A percentile compares a stretch with the other conserved stretches of the same genome.
Conservation (phyloP, 1,140 invertebrate species). For the Colletes gigas region DNA sequence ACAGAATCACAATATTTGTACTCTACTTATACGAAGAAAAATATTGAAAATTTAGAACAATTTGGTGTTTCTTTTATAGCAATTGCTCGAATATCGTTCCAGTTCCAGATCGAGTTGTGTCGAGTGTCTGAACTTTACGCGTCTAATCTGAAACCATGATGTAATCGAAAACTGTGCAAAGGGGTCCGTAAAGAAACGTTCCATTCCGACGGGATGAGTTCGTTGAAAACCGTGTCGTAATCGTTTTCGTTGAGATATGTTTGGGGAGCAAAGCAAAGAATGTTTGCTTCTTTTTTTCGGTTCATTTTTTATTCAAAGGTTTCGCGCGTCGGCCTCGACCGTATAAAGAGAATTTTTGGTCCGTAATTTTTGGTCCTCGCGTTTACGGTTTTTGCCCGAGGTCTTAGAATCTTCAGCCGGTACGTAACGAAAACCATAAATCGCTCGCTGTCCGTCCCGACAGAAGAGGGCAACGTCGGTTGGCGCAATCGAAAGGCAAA, state of each 20-base stretch:
- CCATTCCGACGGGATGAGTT: neutral
- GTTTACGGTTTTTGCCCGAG: conserved; percentile 2
- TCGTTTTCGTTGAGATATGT: neutral
- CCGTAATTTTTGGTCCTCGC: neutral
- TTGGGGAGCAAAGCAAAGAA: neutral
- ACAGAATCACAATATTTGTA: no score
- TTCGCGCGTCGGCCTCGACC: neutral
- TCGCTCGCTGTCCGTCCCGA: conserved; percentile 4
- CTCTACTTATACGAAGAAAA: no score
- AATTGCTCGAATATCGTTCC: no score
- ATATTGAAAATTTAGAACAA: no score
- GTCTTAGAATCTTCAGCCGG: neutral
- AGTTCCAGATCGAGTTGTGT: no score
- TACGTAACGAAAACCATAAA: conserved; percentile 12
- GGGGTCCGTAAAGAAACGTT: conserved; percentile 16
- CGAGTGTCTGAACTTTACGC: no score
- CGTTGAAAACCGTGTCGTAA: conserved; percentile 20
- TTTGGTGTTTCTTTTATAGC: no score
- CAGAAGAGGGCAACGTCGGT: neutral
- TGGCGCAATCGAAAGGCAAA: conserved; percentile 38
- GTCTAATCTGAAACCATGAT: neutral
- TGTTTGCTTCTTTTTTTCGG: neutral
- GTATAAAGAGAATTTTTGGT: neutral
- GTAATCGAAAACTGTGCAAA: neutral
- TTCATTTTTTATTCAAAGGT: neutral